Evolutionary conservation across 35 echinoderm and acorn worm genomes (phyloP), one percentile per base, ranked within the genome.

Genomic region (Apostichopus californicus): DNA sequence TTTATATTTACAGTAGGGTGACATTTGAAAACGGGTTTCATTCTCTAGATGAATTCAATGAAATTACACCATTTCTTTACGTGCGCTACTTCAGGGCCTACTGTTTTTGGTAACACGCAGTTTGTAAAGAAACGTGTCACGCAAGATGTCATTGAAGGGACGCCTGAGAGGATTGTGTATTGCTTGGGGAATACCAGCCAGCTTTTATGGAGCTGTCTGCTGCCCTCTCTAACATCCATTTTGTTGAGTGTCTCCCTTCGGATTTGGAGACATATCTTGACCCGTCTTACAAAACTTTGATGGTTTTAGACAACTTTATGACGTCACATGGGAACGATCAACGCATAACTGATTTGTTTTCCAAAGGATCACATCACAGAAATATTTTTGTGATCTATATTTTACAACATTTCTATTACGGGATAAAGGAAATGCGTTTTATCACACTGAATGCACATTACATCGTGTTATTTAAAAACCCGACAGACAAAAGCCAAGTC

Each of bases 401-500:
- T 25, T 25, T 25, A 63, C 94, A 92, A 92, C 92, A 92, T 80
- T 80, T 95, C 18, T 95, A 93, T 90, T 88, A 96, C 26, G 63
- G 63, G 5, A 63, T 86, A 54, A 93, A 93, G 61, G 92, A 96
- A 77, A 90, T 75, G 17, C 55, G 94, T 77, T 94, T 84, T 56
- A 95, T 95, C 17, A 95, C 84, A 56, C 78, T 95, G 10, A 95
- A 95, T 85, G 77, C 86, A 46, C 86, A 95, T 34, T 93, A 90
- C 73, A 88, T 95, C 21, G 91, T 90, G 20, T 20, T 93, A 55
- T 93, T 93, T 87, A 93, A 93, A 85, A 95, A 93, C 56, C 91
- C 94, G 1, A 81, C 91, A 12, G 87, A 95, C 71, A 91, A 86
- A 84, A 82, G 91, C 12, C 91, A 95, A 91, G 92, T 95, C 70